Conservation (phyloP, 2,113 vertebrate species). For the Phocoena sinus region DNA sequence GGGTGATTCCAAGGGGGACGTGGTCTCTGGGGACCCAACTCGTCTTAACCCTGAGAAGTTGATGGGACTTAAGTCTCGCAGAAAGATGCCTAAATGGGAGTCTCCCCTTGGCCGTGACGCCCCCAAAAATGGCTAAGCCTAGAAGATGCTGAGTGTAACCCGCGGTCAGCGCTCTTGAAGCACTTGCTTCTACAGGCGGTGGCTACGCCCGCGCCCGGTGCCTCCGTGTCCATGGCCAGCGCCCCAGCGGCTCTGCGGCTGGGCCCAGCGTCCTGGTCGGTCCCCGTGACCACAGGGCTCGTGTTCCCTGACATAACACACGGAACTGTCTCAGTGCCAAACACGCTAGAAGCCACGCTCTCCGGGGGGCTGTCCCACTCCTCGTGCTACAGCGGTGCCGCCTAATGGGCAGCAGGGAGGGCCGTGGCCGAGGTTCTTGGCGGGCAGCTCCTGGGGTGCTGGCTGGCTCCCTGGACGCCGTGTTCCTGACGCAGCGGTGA, state of each 20-base stretch:
- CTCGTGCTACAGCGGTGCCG: background rate
- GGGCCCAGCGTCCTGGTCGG: background rate
- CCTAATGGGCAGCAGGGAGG: background rate
- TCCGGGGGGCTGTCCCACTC: background rate
- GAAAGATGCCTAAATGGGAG: background rate
- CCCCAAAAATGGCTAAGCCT: background rate
- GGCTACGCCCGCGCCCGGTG: background rate
- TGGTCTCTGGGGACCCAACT: background rate
- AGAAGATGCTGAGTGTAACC: fast-evolving
- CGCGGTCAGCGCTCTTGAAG: background rate
- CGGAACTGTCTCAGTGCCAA: background rate
- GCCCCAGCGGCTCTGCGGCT: background rate
- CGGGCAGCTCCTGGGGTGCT: background rate
- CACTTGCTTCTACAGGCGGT: background rate
- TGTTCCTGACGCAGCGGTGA: background rate
- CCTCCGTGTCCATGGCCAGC: background rate
- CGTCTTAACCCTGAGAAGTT: background rate
- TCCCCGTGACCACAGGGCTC: background rate
- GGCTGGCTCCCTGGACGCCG: background rate
- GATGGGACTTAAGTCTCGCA: background rate
- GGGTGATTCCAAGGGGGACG: fast-evolving
- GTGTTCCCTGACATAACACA: background rate
- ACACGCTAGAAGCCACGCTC: background rate
- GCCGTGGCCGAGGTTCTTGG: background rate
- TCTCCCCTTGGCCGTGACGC: background rate